Base-by-base conservation (phyloP, 2,113 vertebrate species). In the Leptobrachium leishanense region DNA sequence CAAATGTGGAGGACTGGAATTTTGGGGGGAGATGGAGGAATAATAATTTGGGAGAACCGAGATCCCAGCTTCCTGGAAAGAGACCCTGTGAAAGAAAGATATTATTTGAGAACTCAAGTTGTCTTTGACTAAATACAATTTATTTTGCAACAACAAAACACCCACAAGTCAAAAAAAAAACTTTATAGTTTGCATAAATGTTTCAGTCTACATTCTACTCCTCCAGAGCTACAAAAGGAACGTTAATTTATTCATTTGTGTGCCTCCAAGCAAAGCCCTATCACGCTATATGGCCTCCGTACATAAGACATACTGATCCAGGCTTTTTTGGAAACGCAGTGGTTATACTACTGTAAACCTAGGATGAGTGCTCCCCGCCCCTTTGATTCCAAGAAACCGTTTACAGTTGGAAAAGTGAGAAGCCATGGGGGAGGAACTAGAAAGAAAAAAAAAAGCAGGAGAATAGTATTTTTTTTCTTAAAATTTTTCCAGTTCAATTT, bases 21-120 rank as follows among this genome's bases (percentile, higher is more conserved):
- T 13, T 59, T 54, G 43, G 68, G n/a, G 69, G 69, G 7, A 67
- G 67, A 53, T 82, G 67, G 85, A 57, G 57, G 72, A 70, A 74
- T 59, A 69, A 67, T 2, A 50, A 77, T 71, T 70, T 70, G 20
- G 65, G 57, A 80, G 77, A 81, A 75, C 77, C 54, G 5, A 85
- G 84, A 84, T 84, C 85, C 85, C 85, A 85, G 76, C 83, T 62
- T 77, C 74, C 82, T 83, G 81, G 86, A 77, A 85, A 86, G 64
- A 82, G 79, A 81, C 75, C 82, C 81, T 83, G 68, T 46, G 57
- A 53, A 8, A 72, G 59, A 64, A 42, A 5, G 41, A 1, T 66
- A 11, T 3, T 66, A 11, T 3, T 40, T 40, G 39, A 9, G 6
- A 66, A 31, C 31, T 31, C 13, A 15, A 7, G 20, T 31, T 65